Percentiles rank a stretch among this genome's conserved stretches.
These are phyloP conservation scores for Polypterus bichir DNA, from an alignment of 2,113 vertebrate species.

Conservation along the genomic window DNA sequence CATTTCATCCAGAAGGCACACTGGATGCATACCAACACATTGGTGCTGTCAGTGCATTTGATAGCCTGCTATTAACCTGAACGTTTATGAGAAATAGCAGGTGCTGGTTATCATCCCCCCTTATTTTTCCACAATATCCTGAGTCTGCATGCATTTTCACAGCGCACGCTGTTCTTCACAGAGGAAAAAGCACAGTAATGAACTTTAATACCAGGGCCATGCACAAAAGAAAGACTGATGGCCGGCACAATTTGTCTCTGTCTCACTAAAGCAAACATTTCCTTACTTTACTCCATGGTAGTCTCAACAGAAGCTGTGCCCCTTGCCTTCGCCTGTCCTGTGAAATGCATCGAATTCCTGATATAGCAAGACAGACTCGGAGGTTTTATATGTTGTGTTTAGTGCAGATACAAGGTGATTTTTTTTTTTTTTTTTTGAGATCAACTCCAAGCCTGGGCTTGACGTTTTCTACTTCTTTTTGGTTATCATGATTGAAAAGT, in stretches of 20 bases:
- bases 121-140: not conserved
- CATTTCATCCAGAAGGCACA: too few species aligned
- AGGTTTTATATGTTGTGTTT: too few species aligned
- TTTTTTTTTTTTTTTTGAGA: too few species aligned
- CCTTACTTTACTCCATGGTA: too few species aligned
- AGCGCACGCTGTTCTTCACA: not conserved
- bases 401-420: too few species aligned
- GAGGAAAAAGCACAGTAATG: slow-evolving; percentile 18
- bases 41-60: slow-evolving; percentile 38
- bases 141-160: not conserved
- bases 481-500: too few species aligned
- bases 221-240: not conserved
- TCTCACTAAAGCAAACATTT: not conserved
- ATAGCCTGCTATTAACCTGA: slow-evolving; percentile 44
- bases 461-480: too few species aligned
- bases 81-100: slow-evolving; percentile 48
- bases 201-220: not conserved
- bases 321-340: too few species aligned
- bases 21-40: slow-evolving; percentile 14
- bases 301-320: too few species aligned
- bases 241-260: not conserved
- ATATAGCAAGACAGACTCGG: too few species aligned
- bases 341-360: too few species aligned
- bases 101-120: not conserved
- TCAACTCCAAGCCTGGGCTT: too few species aligned